Percentiles rank a stretch among this genome's conserved stretches.
phyloP scores from a whole-genome alignment of 2,888 invertebrate species.

The Octonoba sinensis region DNA sequence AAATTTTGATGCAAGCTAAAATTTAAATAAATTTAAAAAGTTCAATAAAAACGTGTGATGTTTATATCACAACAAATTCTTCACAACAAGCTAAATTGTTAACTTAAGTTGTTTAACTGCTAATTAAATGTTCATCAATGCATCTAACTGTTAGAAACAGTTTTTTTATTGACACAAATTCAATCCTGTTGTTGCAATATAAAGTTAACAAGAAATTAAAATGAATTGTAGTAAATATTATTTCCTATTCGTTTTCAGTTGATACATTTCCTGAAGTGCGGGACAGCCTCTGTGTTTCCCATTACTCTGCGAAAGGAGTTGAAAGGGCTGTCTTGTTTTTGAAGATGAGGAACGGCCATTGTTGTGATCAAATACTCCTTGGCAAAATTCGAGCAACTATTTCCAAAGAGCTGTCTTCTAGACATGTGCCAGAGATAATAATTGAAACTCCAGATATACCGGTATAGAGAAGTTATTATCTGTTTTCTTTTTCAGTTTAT shows the following conservation, averaged over 20 bases:
- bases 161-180: no score
- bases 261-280: slow-evolving; percentile 74
- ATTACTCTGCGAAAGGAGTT: slow-evolving; percentile 72
- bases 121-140: no score
- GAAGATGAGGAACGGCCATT: slow-evolving; percentile 71
- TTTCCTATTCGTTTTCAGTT: slow-evolving; percentile 69
- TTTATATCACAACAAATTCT: no score
- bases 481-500: background rate
- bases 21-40: no score
- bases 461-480: slow-evolving; percentile 41
- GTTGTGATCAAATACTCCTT: slow-evolving; percentile 71
- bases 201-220: no score
- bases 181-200: no score
- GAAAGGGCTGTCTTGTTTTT: slow-evolving; percentile 75
- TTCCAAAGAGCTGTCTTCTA: slow-evolving; percentile 72
- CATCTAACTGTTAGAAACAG: no score
- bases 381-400: slow-evolving; percentile 72
- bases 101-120: no score
- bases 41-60: no score
- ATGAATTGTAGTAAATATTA: no score
- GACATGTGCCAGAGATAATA: slow-evolving; percentile 75
- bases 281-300: slow-evolving; percentile 75
- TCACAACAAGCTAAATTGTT: no score
- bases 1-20: no score
- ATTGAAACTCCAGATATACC: slow-evolving; percentile 74